Conservation (phyloP, 1,140 invertebrate species). For the Drosophila santomea region DNA sequence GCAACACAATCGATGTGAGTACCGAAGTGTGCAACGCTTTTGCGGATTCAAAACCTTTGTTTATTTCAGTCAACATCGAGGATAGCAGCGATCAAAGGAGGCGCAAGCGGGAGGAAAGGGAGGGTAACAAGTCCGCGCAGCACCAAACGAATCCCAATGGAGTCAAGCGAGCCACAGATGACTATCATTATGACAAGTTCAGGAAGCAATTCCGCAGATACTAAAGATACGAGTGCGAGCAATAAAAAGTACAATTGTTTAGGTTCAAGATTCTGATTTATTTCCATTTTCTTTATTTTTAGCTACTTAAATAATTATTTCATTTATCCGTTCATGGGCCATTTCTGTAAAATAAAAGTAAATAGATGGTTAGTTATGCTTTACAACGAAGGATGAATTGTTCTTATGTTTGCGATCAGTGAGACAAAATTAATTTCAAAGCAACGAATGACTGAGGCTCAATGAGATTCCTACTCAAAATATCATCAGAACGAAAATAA, state of each 20-base stretch:
- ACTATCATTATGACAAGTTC: constrained; percentile 98
- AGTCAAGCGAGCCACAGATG: constrained; percentile 94
- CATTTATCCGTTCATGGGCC: background rate
- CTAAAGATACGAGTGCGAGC: constrained; percentile 85
- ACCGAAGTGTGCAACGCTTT: background rate
- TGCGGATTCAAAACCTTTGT: constrained; percentile 40
- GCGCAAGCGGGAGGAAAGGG: constrained; percentile 85
- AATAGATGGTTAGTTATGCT: constrained; percentile 12
- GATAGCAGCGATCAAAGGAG: constrained; percentile 87
- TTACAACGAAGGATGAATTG: background rate
- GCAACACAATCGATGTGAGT: constrained; percentile 96
- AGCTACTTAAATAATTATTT: background rate
- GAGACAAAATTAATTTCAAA: constrained; percentile 76
- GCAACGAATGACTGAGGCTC: constrained; percentile 84
- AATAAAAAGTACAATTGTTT: constrained; percentile 14
- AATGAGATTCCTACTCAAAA: constrained; percentile 87
- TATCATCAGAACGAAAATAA: constrained; percentile 55
- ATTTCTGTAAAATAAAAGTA: constrained; percentile 13
- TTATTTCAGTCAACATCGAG: constrained; percentile 92
- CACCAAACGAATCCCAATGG: constrained; percentile 85
- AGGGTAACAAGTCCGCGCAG: constrained; percentile 80
- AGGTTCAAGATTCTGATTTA: background rate
- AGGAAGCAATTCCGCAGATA: constrained; percentile 98
- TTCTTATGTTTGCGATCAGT: constrained; percentile 38
- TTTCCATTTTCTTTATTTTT: background rate